These are phyloP conservation scores for Remorina albescens DNA, from an alignment of 2,797 vertebrate genomes.

Conservation along the genomic window DNA sequence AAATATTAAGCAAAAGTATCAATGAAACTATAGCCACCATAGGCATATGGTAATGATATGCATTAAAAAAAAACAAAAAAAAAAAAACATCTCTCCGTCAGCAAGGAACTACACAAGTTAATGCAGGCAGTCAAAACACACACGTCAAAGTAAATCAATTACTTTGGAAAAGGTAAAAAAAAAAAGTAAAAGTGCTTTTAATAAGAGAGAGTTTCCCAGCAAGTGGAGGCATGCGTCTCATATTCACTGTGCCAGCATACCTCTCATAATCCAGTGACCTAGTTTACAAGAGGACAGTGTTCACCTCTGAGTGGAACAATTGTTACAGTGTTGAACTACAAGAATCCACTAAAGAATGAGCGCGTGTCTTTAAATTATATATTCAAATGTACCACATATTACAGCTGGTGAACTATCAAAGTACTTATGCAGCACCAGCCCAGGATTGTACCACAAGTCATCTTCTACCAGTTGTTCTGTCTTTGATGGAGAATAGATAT, in stretches of 20 bases:
- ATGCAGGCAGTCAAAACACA: conserved; percentile 32
- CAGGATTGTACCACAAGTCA: conserved; percentile 35
- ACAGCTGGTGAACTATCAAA: conserved; percentile 35
- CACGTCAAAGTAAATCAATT: conserved; percentile 68
- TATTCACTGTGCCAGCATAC: conserved; percentile 42
- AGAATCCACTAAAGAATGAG: conserved; percentile 41
- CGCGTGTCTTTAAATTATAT: conserved; percentile 40
- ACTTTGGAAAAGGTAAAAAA: conserved; percentile 54
- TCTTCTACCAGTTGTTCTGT: conserved; percentile 36
- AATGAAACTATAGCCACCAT: conserved; percentile 31
- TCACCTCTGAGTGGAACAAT: conserved; percentile 36
- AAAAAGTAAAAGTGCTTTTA: conserved; percentile 75
- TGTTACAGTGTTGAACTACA: conserved; percentile 48
- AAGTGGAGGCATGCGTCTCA: conserved; percentile 15
- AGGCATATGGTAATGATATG: conserved; percentile 29
- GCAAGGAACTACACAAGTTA: conserved; percentile 35
- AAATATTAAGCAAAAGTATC: conserved; percentile 43
- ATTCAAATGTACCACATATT: conserved; percentile 44
- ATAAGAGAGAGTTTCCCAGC: conserved; percentile 43
- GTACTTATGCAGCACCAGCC: conserved; percentile 21
- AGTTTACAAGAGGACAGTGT: conserved; percentile 47
- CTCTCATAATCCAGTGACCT: conserved; percentile 59
- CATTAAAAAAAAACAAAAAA: conserved; percentile 47
- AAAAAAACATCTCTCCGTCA: conserved; percentile 9
- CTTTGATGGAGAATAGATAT: conserved; percentile 9